Evolutionary conservation across 2,113 vertebrate genomes (phyloP).

Genomic region (Grammomys surdaster): DNA sequence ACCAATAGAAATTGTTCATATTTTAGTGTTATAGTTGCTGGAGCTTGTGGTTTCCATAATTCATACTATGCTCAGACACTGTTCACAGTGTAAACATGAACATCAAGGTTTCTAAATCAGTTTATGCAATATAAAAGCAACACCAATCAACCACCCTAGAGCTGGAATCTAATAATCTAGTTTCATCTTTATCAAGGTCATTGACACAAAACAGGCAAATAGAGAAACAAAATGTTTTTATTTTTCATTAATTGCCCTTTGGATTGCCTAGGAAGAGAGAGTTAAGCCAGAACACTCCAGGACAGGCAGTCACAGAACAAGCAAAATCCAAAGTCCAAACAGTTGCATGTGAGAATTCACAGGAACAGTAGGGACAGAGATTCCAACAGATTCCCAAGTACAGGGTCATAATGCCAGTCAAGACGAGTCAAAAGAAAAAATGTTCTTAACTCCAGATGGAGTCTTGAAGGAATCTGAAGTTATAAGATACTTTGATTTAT

Average conservation of each 20-base stretch:
- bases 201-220: background rate
- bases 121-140: background rate
- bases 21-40: conserved; percentile 35
- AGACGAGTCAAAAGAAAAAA: background rate
- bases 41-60: conserved; percentile 45
- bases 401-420: background rate
- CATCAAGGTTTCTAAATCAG: conserved; percentile 7
- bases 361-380: background rate
- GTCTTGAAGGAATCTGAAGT: background rate
- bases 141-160: background rate
- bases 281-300: background rate
- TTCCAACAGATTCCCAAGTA: too few species aligned
- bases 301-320: background rate
- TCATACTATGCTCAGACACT: conserved; percentile 44
- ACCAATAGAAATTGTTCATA: background rate
- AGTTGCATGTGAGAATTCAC: background rate
- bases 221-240: conserved; percentile 12
- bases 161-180: background rate
- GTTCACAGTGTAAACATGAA: conserved; percentile 12
- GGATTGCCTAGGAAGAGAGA: background rate
- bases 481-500: background rate
- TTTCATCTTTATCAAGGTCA: background rate
- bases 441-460: background rate
- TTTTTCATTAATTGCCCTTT: background rate
- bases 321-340: background rate